phyloP scores from a whole-genome alignment of 2,113 vertebrate genomes.

The Heterochromis multidens region DNA sequence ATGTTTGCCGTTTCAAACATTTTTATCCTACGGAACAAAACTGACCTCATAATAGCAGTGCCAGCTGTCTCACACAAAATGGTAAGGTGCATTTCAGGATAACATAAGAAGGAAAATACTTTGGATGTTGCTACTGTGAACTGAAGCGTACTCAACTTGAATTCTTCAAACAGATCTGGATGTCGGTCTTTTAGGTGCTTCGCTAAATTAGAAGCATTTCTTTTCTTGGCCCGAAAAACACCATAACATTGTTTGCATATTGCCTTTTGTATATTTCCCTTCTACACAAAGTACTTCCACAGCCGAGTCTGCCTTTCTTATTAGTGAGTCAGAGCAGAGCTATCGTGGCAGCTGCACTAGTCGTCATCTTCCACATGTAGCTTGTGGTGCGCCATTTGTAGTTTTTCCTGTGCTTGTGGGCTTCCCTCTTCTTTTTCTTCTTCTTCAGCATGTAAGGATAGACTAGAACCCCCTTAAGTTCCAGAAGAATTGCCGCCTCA shows the following conservation, averaged over 20 bases:
- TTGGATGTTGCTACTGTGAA: neutral
- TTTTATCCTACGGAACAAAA: neutral
- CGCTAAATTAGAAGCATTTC: neutral
- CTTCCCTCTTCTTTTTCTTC: accelerated
- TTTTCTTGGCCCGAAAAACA: too few relatives aligned
- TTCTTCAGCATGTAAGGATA: neutral
- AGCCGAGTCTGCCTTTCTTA: too few relatives aligned
- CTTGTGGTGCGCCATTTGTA: neutral
- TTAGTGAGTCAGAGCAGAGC: too few relatives aligned
- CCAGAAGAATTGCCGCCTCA: neutral
- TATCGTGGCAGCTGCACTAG: too few relatives aligned
- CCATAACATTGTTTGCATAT: too few relatives aligned
- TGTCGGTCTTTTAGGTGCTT: neutral
- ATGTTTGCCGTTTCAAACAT: neutral
- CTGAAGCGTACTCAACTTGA: neutral
- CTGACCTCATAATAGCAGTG: neutral
- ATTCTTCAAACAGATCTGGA: neutral
- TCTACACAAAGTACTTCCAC: too few relatives aligned
- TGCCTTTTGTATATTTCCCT: too few relatives aligned
- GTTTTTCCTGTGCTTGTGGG: neutral
- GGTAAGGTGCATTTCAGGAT: neutral
- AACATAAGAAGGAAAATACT: neutral
- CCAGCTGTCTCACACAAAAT: neutral
- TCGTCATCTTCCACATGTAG: neutral
- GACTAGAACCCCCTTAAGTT: neutral